A percentile compares a stretch with the other conserved stretches of the same genome.
These are phyloP conservation scores for Sus cebifrons DNA, from an alignment of 2,797 vertebrate genomes.

Conservation along the genomic window DNA sequence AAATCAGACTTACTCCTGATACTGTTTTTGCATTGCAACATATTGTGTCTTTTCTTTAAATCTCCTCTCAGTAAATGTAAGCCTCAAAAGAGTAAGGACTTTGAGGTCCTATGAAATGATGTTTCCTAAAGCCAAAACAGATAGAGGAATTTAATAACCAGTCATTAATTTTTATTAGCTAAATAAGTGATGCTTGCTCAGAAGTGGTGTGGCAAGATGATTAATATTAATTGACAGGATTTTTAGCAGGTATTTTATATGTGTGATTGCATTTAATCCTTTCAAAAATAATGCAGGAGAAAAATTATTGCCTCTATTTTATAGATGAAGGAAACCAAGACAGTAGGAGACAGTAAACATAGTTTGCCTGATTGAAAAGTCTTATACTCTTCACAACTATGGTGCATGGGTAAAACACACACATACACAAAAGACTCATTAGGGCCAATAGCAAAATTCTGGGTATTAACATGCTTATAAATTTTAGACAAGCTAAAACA, in stretches of 20 bases:
- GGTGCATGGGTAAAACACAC: neutral
- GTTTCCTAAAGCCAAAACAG: neutral
- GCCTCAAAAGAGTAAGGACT: neutral
- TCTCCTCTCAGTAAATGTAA: neutral
- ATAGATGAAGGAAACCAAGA: conserved; percentile 16
- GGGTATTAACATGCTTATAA: neutral
- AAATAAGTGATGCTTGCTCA: neutral
- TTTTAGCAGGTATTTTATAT: neutral
- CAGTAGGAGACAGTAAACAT: neutral
- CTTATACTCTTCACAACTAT: neutral
- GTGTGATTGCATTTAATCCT: conserved; percentile 30
- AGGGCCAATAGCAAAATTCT: neutral
- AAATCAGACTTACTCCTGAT: conserved; percentile 45
- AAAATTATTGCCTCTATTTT: neutral
- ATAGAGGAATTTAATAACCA: conserved; percentile 8
- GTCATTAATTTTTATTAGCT: conserved; percentile 32
- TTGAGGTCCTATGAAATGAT: neutral
- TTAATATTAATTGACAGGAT: conserved; percentile 43
- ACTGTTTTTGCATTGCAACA: neutral
- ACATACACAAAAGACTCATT: neutral
- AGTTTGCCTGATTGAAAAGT: neutral
- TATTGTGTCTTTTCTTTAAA: conserved; percentile 36
- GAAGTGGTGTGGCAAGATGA: neutral
- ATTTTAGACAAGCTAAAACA: neutral
- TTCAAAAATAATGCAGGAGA: conserved; percentile 14